Evolutionary conservation across 2,797 vertebrate species (phyloP).

Genomic region (Petrocephalus sullivani): DNA sequence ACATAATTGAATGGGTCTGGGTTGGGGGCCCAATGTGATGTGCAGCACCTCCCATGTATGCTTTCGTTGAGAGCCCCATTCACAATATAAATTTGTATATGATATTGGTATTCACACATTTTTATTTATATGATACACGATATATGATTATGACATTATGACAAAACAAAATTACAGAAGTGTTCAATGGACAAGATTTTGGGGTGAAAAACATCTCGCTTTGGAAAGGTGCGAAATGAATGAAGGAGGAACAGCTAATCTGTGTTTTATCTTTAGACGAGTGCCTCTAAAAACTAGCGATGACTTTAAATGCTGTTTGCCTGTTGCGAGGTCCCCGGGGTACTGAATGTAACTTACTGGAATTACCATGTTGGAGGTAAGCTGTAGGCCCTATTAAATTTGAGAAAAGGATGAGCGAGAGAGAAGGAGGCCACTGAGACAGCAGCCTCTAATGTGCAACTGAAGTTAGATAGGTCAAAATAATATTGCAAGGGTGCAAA

Average conservation of each 20-base stretch:
- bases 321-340: not conserved
- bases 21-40: not conserved
- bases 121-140: not conserved
- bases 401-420: not conserved
- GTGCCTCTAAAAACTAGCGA: not conserved
- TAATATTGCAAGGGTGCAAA: not conserved
- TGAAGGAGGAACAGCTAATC: not conserved
- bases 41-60: fast-evolving
- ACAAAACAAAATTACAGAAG: not conserved
- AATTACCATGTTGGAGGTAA: not conserved
- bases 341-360: not conserved
- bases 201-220: not conserved
- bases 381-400: not conserved
- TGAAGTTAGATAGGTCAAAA: not conserved
- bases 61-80: not conserved
- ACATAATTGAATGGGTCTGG: not conserved
- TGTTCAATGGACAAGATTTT: not conserved
- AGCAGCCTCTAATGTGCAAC: not conserved
- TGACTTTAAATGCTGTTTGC: not conserved
- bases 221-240: not conserved
- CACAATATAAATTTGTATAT: not conserved
- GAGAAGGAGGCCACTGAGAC: not conserved
- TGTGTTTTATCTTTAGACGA: not conserved
- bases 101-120: not conserved
- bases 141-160: not conserved